A percentile compares a stretch with the other conserved stretches of the same genome.
phyloP scores from a whole-genome alignment of 2,113 vertebrate genomes.

The Pituophis catenifer region DNA sequence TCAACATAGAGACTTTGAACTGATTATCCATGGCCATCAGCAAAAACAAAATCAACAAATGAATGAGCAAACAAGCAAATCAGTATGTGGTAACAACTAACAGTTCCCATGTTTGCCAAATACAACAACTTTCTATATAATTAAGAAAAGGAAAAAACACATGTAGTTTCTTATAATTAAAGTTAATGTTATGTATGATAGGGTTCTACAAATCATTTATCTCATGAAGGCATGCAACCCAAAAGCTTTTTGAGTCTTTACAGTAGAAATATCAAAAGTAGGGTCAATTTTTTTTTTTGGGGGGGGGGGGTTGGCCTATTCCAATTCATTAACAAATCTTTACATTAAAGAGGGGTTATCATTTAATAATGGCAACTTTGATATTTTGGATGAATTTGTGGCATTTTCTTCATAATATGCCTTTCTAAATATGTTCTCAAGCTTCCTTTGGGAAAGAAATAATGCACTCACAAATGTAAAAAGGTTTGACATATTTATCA shows the following conservation, averaged over 20 bases:
- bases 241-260: too few species aligned
- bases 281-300: not conserved
- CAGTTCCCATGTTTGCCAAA: not conserved
- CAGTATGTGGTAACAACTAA: not conserved
- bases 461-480: not conserved
- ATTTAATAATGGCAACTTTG: not conserved
- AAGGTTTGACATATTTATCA: not conserved
- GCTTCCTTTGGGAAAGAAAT: not conserved
- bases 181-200: not conserved
- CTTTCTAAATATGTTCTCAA: not conserved
- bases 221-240: not conserved
- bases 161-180: not conserved
- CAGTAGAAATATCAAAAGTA: not conserved
- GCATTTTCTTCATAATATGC: not conserved
- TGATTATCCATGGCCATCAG: not conserved
- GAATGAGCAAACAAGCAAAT: not conserved
- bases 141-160: not conserved
- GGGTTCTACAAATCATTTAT: not conserved
- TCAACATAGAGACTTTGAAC: not conserved
- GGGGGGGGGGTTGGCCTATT: too few species aligned
- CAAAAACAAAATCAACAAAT: not conserved
- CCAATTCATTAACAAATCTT: not conserved
- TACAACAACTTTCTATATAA: not conserved
- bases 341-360: not conserved
- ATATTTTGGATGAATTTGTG: not conserved